Evolutionary conservation across 2,113 vertebrate species (phyloP).

Genomic region (Etia nguti): DNA sequence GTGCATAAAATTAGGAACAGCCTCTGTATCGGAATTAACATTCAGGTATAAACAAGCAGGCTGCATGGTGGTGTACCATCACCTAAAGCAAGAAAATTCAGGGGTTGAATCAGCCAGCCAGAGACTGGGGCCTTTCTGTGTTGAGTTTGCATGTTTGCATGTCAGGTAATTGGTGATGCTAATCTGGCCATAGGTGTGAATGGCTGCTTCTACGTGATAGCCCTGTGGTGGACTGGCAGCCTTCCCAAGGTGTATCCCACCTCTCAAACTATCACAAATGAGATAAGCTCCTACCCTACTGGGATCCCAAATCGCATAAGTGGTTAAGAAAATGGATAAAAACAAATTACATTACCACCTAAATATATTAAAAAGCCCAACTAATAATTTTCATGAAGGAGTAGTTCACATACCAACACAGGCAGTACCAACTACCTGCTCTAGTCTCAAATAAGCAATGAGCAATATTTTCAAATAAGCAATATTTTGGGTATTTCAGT

Average conservation of each 20-base stretch:
- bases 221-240: neutral
- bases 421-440: neutral
- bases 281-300: neutral
- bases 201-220: neutral
- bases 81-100: neutral
- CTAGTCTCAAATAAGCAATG: neutral
- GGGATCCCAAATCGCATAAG: neutral
- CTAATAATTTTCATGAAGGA: neutral
- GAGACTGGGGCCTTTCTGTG: neutral
- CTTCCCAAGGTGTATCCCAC: neutral
- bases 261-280: neutral
- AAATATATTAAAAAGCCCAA: neutral
- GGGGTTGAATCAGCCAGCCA: neutral
- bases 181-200: neutral
- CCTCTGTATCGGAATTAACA: neutral
- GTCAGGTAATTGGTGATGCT: neutral
- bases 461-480: neutral
- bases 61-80: neutral
- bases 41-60: neutral
- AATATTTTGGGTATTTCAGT: neutral
- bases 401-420: rapidly evolving
- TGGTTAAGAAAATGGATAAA: neutral
- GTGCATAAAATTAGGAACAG: neutral
- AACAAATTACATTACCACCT: neutral
- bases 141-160: neutral